A percentile compares a stretch with the other conserved stretches of the same genome.
Evolutionary conservation across 1,140 invertebrate genomes (phyloP).

Genomic region (Drosophila setifemur): DNA sequence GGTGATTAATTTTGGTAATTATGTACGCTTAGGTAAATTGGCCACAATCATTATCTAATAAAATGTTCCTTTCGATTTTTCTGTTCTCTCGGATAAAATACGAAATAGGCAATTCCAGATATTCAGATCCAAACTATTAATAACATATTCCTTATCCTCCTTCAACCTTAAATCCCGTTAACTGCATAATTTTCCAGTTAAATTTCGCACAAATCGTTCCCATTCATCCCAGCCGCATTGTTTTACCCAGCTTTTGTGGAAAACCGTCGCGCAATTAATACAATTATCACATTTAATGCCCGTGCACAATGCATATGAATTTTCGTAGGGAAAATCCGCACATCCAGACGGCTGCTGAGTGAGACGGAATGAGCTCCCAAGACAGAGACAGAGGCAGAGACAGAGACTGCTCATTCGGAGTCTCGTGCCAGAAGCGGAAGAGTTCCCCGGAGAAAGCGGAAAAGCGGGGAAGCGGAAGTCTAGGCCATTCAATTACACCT

Average conservation of each 20-base stretch:
- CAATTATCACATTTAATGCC: conserved; percentile 71
- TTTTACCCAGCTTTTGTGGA: conserved; percentile 43
- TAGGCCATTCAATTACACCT: conserved; percentile 76
- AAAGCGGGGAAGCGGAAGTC: conserved; percentile 4
- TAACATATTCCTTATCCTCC: not conserved
- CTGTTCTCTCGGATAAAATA: too few relatives aligned
- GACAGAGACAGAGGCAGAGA: conserved; percentile 4
- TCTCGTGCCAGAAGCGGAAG: conserved; percentile 64
- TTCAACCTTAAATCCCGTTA: not conserved
- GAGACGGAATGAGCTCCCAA: not conserved
- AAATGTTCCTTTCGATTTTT: too few relatives aligned
- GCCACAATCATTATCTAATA: too few relatives aligned
- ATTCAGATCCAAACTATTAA: not conserved
- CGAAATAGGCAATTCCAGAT: not conserved
- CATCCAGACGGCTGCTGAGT: conserved; percentile 12
- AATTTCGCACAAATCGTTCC: conserved; percentile 19
- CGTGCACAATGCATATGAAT: conserved; percentile 64
- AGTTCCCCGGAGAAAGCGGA: conserved; percentile 18
- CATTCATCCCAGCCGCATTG: conserved; percentile 11
- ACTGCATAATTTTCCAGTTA: not conserved
- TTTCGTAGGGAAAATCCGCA: conserved; percentile 34
- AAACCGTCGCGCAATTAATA: conserved; percentile 65
- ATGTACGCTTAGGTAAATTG: not conserved
- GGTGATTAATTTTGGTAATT: conserved; percentile 16
- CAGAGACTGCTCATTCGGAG: conserved; percentile 22